Conservation (phyloP, 2,113 vertebrate genomes). For the Neomonachus schauinslandi region DNA sequence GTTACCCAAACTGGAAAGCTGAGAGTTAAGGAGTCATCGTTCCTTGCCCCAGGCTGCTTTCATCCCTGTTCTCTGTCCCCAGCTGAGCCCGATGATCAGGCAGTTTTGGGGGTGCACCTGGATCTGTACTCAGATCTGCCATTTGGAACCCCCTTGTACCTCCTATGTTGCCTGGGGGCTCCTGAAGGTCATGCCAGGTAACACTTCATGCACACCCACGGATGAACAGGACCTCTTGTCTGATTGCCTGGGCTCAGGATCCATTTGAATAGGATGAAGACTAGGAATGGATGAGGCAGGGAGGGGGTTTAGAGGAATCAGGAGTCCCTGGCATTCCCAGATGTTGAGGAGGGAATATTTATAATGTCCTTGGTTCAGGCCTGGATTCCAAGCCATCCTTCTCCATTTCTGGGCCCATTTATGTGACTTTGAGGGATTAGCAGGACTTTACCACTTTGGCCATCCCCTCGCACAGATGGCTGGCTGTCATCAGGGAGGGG, state of each 20-base stretch:
- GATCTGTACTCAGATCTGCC: neutral
- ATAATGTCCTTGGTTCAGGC: neutral
- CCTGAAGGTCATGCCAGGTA: neutral
- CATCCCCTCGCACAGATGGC: neutral
- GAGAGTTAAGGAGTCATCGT: neutral
- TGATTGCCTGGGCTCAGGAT: neutral
- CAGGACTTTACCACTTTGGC: neutral
- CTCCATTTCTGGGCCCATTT: conserved; percentile 26
- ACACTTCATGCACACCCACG: neutral
- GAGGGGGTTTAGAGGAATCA: neutral
- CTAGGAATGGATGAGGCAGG: neutral
- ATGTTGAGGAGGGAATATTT: neutral
- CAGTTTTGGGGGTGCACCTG: neutral
- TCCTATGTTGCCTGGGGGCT: neutral
- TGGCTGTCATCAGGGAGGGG: neutral
- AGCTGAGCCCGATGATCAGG: neutral
- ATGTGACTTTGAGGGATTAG: conserved; percentile 17
- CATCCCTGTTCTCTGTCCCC: neutral
- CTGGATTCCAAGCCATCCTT: neutral
- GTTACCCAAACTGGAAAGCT: neutral
- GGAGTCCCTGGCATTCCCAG: neutral
- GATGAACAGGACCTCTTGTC: neutral
- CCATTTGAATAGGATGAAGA: neutral
- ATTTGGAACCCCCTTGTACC: neutral
- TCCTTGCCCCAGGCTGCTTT: neutral